Percentiles rank a stretch among this genome's conserved stretches.
Conservation (phyloP, 2,888 invertebrate species). For the Pyralis farinalis region DNA sequence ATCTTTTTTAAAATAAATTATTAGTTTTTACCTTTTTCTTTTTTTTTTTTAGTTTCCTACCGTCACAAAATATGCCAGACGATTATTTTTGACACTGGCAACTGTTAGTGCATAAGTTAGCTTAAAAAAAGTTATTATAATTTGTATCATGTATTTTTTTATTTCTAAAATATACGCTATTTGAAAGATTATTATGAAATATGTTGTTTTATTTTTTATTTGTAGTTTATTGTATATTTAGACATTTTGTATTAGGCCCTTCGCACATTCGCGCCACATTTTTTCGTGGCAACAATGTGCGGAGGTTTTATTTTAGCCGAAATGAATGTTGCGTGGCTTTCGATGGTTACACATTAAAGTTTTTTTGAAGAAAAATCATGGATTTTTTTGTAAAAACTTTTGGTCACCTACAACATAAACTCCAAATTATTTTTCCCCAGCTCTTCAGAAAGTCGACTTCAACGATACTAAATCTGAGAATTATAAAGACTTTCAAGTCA, state of each 20-base stretch:
- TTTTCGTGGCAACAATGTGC: constrained; percentile 1
- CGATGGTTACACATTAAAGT: constrained; percentile 7
- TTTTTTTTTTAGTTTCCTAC: constrained; percentile 17
- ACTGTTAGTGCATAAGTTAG: constrained; percentile 25
- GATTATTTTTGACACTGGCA: constrained; percentile 29
- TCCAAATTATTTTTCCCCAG: too few species aligned
- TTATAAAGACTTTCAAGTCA: too few species aligned
- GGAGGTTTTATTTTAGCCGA: constrained; percentile 1
- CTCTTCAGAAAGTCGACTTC: too few species aligned
- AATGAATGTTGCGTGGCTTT: constrained; percentile 9
- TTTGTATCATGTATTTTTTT: constrained; percentile 67
- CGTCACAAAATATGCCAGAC: constrained; percentile 35
- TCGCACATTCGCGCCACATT: not conserved
- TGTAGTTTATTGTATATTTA: constrained; percentile 3
- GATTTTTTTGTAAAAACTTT: not conserved
- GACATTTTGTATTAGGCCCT: not conserved
- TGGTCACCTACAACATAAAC: too few species aligned
- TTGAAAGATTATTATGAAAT: constrained; percentile 61
- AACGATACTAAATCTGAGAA: too few species aligned
- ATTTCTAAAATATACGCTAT: constrained; percentile 71
- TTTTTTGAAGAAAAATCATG: not conserved
- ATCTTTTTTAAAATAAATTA: constrained; percentile 49
- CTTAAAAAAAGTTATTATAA: constrained; percentile 55
- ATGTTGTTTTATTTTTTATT: constrained; percentile 46
- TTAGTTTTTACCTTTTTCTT: constrained; percentile 37